Percentiles rank a stretch among this genome's conserved stretches.
These are phyloP conservation scores for Ispidina picta DNA, from an alignment of 2,797 vertebrate genomes.

Conservation along the genomic window DNA sequence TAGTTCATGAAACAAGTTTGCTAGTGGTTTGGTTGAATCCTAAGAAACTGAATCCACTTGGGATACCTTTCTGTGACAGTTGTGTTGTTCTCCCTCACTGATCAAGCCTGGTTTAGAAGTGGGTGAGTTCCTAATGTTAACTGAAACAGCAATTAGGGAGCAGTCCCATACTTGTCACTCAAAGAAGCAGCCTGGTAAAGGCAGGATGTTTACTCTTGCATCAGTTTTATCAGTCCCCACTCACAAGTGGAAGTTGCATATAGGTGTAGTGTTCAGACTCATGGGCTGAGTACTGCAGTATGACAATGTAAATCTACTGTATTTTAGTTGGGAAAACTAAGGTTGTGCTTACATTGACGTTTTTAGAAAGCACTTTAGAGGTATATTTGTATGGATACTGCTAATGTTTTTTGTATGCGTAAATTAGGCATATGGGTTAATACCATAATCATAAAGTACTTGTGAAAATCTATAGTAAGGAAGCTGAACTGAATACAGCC, in stretches of 20 bases:
- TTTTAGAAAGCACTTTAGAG: slow-evolving; percentile 38
- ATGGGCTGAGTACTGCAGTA: neutral
- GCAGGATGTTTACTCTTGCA: neutral
- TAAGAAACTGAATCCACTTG: neutral
- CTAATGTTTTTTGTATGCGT: slow-evolving; percentile 39
- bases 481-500: slow-evolving; percentile 36
- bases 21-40: neutral
- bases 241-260: neutral
- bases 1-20: neutral
- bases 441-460: slow-evolving; percentile 47
- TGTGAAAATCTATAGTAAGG: slow-evolving; percentile 17
- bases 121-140: neutral
- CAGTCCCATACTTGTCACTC: slow-evolving; percentile 1
- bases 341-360: slow-evolving; percentile 13
- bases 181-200: neutral
- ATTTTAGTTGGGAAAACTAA: slow-evolving; percentile 30
- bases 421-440: slow-evolving; percentile 74
- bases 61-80: neutral
- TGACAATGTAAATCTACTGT: slow-evolving; percentile 10
- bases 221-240: neutral
- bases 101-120: neutral
- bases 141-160: neutral
- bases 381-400: slow-evolving; percentile 21
- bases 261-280: neutral
- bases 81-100: neutral